Evolutionary conservation across 2,888 invertebrate species (phyloP), one percentile per base, ranked within the genome.

Genomic region (Chloromyia formosa): DNA sequence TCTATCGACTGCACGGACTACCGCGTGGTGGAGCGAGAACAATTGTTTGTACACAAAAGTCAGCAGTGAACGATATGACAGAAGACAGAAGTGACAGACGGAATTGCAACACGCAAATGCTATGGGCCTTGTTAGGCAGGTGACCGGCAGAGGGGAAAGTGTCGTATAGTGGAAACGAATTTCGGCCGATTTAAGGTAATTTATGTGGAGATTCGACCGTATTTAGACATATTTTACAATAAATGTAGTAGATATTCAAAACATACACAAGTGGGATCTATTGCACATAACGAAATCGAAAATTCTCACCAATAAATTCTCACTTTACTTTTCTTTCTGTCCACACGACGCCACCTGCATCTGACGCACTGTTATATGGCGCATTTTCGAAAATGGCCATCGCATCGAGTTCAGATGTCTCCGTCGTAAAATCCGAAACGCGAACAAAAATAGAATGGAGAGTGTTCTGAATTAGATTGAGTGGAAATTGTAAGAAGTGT

Each of bases 381-480:
- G 62, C 74, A 72, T 76, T 74, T 76, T 76, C 76, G 76, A 76
- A 76, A 76, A 74, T 74, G 76, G 74, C 74, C 72, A 76, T 72
- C 71, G 56, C 42, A 58, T 35, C 56, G 56, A 12, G 40, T 14
- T 23, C 27, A 35, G 60, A n/a, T 54, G 71, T 71, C 53, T 27
- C 27, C 54, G 69, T 54, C 53, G 69, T 69, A 72, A 58, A 22
- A 22, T n/a, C 56, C 40, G 72, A 58, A 71, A 45, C 56, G 60
- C 42, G 49, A 58, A 23, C 42, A 73, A 61, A 71, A 69, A 54
- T 71, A 71, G 69, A 69, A 69, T 69, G 54, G 16, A 69, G 18
- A 35, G 27, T 54, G 53, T 64, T 64, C 64, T 64, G 16, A 45
- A 61, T 61, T 64, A 42, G 40, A 9, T n/a, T 10, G 12, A 49